Percentiles rank a stretch among this genome's conserved stretches.
phyloP scores from a whole-genome alignment of 2,797 vertebrate genomes.

The Rousettus madagascariensis region DNA sequence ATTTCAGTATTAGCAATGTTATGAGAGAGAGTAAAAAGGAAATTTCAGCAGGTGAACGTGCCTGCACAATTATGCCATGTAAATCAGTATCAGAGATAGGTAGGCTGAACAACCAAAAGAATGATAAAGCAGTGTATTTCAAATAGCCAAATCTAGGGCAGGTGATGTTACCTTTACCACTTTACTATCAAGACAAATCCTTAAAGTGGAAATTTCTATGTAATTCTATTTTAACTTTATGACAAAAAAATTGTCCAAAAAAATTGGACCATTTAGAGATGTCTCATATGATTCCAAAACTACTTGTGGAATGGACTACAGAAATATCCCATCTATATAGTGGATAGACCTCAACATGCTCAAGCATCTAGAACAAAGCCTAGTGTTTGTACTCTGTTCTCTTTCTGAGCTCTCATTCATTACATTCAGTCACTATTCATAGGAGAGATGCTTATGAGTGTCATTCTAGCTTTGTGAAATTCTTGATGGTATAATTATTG shows the following conservation, averaged over 20 bases:
- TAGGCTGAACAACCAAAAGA: not conserved
- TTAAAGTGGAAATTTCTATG: not conserved
- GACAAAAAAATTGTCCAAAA: not conserved
- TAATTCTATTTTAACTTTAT: not conserved
- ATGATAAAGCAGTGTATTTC: not conserved
- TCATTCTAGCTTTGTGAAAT: not conserved
- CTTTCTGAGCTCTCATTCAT: not conserved
- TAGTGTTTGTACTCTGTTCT: not conserved
- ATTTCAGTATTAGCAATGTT: not conserved
- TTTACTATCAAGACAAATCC: not conserved
- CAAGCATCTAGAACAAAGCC: not conserved
- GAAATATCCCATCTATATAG: not conserved
- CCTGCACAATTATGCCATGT: not conserved
- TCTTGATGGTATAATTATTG: not conserved
- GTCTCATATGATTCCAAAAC: not conserved
- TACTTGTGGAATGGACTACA: not conserved
- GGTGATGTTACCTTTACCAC: not conserved
- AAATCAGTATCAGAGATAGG: not conserved
- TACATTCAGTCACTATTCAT: not conserved
- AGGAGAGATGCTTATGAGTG: not conserved
- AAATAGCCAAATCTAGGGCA: not conserved
- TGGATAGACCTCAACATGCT: not conserved
- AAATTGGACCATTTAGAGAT: not conserved
- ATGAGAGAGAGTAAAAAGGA: not conserved
- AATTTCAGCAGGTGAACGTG: not conserved